phyloP scores from a whole-genome alignment of 1,140 invertebrate species.

The Diabrotica undecimpunctata region DNA sequence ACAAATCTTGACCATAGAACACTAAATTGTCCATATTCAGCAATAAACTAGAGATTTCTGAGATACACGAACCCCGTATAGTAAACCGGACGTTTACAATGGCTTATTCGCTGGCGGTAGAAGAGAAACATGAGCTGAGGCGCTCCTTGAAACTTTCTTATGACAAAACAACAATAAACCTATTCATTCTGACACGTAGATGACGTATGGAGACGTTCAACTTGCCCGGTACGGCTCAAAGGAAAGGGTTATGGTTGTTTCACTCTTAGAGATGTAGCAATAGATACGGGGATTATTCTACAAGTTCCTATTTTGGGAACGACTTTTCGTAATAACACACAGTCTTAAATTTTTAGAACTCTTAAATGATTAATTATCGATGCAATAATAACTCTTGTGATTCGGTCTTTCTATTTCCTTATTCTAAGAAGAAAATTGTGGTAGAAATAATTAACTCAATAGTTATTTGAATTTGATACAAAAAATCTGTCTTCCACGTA shows the following conservation, averaged over 20 bases:
- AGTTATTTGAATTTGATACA: too few relatives aligned
- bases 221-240: not conserved
- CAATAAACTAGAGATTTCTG: not conserved
- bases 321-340: too few relatives aligned
- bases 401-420: too few relatives aligned
- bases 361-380: too few relatives aligned
- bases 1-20: not conserved
- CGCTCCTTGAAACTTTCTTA: conserved; percentile 2
- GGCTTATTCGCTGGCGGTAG: not conserved
- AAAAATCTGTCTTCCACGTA: too few relatives aligned
- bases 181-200: conserved; percentile 8
- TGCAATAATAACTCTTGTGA: too few relatives aligned
- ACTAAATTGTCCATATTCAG: conserved; percentile 6
- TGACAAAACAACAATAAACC: conserved; percentile 6
- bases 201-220: conserved; percentile 12
- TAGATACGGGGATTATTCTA: too few relatives aligned
- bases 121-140: conserved; percentile 8
- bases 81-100: conserved; percentile 8
- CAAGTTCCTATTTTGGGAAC: too few relatives aligned
- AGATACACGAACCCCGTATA: not conserved
- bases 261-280: too few relatives aligned
- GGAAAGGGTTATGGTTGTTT: not conserved
- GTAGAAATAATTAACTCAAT: too few relatives aligned
- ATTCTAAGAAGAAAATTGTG: too few relatives aligned
- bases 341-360: too few relatives aligned